phyloP scores from a whole-genome alignment of 1,140 invertebrate species.

The Anoplolepis gracilipes region DNA sequence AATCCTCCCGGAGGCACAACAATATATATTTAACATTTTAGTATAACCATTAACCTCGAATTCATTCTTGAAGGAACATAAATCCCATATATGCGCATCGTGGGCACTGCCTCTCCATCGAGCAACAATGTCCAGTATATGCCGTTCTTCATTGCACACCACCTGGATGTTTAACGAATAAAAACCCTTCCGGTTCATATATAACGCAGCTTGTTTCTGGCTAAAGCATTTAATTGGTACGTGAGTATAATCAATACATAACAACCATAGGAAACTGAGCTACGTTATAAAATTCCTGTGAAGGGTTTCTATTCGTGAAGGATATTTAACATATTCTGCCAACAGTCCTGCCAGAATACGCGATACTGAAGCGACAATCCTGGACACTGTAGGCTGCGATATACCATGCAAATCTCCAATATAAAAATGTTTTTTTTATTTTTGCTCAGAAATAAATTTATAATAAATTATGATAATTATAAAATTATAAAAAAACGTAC shows the following conservation, averaged over 20 bases:
- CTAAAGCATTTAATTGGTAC: background rate
- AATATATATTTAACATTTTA: too few relatives aligned
- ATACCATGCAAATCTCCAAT: constrained; percentile 13
- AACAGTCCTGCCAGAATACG: too few relatives aligned
- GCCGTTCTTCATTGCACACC: background rate
- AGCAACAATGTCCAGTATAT: background rate
- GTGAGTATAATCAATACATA: constrained; percentile 2
- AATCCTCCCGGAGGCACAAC: too few relatives aligned
- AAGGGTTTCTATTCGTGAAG: background rate
- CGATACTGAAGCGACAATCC: background rate
- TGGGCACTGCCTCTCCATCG: background rate
- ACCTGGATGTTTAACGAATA: background rate
- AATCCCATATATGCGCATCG: background rate
- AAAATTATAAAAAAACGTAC: background rate
- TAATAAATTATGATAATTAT: too few relatives aligned
- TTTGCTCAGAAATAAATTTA: too few relatives aligned
- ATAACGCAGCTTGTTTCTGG: background rate
- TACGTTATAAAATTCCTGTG: background rate
- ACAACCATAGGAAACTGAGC: background rate
- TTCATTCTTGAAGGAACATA: background rate
- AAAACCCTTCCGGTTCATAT: background rate
- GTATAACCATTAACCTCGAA: too few relatives aligned
- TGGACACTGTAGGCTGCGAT: background rate
- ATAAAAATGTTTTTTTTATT: too few relatives aligned
- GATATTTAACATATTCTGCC: background rate